Base-by-base conservation (phyloP, 1,140 invertebrate genomes). In the Penaeus japonicus region DNA sequence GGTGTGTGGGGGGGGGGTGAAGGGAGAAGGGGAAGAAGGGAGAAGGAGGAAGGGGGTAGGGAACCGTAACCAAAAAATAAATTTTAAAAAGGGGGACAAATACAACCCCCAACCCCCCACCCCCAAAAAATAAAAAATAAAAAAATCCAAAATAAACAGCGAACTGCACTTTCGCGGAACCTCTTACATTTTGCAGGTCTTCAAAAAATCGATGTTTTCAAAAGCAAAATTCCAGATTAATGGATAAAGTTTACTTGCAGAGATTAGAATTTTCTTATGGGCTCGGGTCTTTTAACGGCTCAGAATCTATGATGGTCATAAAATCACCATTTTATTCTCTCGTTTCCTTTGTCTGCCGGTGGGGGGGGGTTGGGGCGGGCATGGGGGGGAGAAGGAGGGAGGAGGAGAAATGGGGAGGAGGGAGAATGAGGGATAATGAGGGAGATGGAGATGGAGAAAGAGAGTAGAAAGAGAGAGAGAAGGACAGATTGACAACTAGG, bases 141-240 rank as follows among this genome's bases (percentile, higher is more conserved):
- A 81, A 57, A 57, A 55, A 81, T 53, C 53, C 15, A 32, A 81
- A 81, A 81, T 81, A 81, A 81, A 81, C 79, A 81, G 27, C 55
- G 54, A n/a, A 81, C 79, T 81, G 53, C 79, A 81, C 54, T 81
- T 81, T 59, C 79, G 57, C 24, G 22, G 82, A 82, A 55, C 47
- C 47, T 47, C 47, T 47, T 47, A 47, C 10, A 47, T 47, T 47
- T 47, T 47, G 47, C 47, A 15, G 4, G 47, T 47, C 47, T 47
- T 15, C 5, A 75, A 84, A 73, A 84, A 84, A 75, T 53, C n/a
- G 62, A 65, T 87, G 79, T 87, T 81, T 87, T 82, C 62, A 87
- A 87, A 82, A 87, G 85, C 85, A 87, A 87, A 87, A 87, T 87
- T 87, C 54, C 78, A 81, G 85, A 87, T 87, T 87, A 87, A 87